phyloP scores from a whole-genome alignment of 1,140 invertebrate genomes.

The Paraescarpia echinospica region DNA sequence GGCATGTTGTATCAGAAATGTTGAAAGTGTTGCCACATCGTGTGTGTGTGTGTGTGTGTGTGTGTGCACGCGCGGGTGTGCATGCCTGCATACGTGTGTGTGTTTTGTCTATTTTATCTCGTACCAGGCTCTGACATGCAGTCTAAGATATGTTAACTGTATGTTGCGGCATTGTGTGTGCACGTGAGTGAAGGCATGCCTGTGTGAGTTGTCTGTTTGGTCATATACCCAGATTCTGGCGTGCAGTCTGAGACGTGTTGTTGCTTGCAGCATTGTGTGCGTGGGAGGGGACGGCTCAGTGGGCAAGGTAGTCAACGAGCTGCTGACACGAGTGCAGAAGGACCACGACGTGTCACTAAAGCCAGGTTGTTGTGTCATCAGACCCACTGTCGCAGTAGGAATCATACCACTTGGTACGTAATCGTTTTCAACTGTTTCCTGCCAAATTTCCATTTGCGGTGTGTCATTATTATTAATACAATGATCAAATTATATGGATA shows the following conservation, averaged over 20 bases:
- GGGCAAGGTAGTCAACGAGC: conserved; percentile 42
- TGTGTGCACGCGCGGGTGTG: too few relatives aligned
- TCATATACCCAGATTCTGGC: too few relatives aligned
- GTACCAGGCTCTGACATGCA: not conserved
- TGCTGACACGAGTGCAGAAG: conserved; percentile 43
- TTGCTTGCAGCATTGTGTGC: conserved; percentile 40
- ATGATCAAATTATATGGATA: too few relatives aligned
- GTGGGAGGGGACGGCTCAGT: conserved; percentile 55
- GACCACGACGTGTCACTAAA: conserved; percentile 41
- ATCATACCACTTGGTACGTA: conserved; percentile 49
- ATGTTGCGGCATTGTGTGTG: conserved; percentile 40
- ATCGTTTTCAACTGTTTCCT: not conserved
- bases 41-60: too few relatives aligned
- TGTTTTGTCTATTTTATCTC: too few relatives aligned
- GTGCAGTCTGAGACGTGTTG: not conserved
- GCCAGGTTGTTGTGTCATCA: conserved; percentile 36
- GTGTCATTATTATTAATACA: too few relatives aligned
- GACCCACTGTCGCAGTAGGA: conserved; percentile 40
- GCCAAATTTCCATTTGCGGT: not conserved
- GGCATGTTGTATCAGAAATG: too few relatives aligned
- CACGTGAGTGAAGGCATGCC: too few relatives aligned
- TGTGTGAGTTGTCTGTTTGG: not conserved
- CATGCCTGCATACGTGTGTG: too few relatives aligned
- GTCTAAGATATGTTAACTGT: not conserved
- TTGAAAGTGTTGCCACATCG: too few relatives aligned